phyloP scores from a whole-genome alignment of 2,113 vertebrate genomes.

The Sardina pilchardus region DNA sequence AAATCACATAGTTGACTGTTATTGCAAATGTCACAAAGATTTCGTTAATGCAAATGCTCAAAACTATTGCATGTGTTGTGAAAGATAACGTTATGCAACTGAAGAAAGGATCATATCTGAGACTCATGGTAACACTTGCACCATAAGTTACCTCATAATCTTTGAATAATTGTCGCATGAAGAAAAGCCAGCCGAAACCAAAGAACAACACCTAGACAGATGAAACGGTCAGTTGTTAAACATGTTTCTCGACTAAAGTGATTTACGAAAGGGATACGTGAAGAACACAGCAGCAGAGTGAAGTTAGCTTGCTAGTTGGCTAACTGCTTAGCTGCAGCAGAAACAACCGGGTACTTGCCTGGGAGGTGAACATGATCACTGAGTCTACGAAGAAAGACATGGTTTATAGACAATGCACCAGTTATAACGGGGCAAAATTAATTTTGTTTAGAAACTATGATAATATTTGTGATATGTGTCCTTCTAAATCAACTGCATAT shows the following conservation, averaged over 20 bases:
- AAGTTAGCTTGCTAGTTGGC: not conserved
- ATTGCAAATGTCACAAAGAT: not conserved
- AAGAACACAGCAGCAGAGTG: not conserved
- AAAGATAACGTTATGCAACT: not conserved
- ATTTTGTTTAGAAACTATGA: not conserved
- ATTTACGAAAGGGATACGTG: not conserved
- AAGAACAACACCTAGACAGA: constrained; percentile 88
- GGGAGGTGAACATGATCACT: constrained; percentile 91
- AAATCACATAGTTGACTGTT: constrained; percentile 27
- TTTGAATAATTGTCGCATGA: constrained; percentile 95
- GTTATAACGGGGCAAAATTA: not conserved
- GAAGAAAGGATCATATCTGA: not conserved
- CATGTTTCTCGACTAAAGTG: not conserved
- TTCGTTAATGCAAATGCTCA: not conserved
- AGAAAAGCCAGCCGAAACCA: constrained; percentile 98
- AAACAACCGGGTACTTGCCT: constrained; percentile 69
- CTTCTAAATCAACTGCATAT: not conserved
- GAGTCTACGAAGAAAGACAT: constrained; percentile 96
- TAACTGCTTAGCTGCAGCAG: not conserved
- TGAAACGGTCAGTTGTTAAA: not conserved
- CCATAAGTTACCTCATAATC: constrained; percentile 87
- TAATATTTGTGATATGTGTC: constrained; percentile 6
- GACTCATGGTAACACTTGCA: not conserved
- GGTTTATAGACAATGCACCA: not conserved
- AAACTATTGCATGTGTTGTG: too few species aligned